A percentile compares a stretch with the other conserved stretches of the same genome.
Conservation (phyloP, 2,113 vertebrate species). For the Neomonachus schauinslandi region DNA sequence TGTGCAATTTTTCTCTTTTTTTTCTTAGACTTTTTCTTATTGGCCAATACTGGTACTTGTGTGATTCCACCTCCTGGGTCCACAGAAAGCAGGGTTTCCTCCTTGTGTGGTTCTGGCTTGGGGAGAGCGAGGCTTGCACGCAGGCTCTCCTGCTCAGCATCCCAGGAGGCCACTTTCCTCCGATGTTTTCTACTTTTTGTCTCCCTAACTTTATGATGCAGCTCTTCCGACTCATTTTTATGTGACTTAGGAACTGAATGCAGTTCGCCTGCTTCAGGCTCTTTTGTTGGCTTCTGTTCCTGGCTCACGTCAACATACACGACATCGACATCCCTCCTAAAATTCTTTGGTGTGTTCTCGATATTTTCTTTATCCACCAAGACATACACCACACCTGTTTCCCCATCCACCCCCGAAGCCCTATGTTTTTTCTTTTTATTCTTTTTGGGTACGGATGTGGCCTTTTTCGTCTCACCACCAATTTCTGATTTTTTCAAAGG, state of each 20-base stretch:
- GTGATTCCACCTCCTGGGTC: rapidly evolving
- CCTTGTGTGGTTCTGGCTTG: rapidly evolving
- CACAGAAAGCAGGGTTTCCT: background rate
- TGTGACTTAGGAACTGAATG: rapidly evolving
- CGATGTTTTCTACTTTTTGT: background rate
- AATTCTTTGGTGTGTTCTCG: background rate
- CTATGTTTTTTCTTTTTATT: slow-evolving; percentile 45
- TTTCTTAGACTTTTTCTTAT: background rate
- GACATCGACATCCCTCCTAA: rapidly evolving
- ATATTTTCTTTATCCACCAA: background rate
- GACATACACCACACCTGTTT: rapidly evolving
- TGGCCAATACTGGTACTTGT: rapidly evolving
- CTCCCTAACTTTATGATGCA: background rate
- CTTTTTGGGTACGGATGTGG: background rate
- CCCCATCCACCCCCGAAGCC: rapidly evolving
- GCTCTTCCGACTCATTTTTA: rapidly evolving
- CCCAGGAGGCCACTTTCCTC: rapidly evolving
- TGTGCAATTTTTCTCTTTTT: background rate
- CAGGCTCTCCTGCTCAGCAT: rapidly evolving
- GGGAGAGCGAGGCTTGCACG: rapidly evolving
- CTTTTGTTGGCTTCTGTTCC: background rate
- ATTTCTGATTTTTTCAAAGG: background rate
- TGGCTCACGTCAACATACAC: background rate
- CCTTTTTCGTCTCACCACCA: background rate
- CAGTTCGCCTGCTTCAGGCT: rapidly evolving